Evolutionary conservation across 2,113 vertebrate species (phyloP).

Genomic region (Eptesicus fuscus): DNA sequence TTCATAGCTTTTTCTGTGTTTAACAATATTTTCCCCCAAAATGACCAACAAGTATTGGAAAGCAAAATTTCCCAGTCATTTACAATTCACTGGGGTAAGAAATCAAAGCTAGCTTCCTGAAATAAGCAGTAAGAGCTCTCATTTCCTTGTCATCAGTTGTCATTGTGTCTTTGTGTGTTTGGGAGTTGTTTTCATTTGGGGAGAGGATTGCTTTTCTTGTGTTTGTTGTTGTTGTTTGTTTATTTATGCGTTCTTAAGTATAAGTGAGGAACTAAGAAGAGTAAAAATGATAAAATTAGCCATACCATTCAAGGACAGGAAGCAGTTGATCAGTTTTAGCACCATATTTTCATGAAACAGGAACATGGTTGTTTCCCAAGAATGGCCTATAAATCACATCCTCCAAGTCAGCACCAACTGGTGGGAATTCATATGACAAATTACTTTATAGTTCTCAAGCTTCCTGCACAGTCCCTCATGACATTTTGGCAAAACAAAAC

Average conservation of each 20-base stretch:
- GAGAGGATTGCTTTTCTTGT: too few species aligned
- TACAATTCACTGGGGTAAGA: neutral
- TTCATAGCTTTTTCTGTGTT: neutral
- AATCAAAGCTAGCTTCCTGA: neutral
- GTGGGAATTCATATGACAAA: conserved; percentile 54
- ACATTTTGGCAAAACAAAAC: conserved; percentile 58
- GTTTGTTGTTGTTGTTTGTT: neutral
- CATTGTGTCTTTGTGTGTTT: neutral
- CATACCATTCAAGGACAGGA: neutral
- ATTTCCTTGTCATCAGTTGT: neutral
- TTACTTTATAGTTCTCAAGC: conserved; percentile 58
- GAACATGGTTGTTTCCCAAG: conserved; percentile 40
- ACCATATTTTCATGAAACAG: conserved; percentile 29
- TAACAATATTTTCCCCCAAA: neutral
- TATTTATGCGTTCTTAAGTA: neutral
- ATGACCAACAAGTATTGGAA: neutral
- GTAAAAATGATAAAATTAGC: neutral
- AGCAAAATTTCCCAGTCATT: neutral
- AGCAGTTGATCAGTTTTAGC: neutral
- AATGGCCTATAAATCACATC: conserved; percentile 33
- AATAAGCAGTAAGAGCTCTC: neutral
- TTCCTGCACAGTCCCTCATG: conserved; percentile 32
- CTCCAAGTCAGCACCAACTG: conserved; percentile 16
- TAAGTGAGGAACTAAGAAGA: neutral
- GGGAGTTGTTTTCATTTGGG: neutral